Base-by-base conservation (phyloP, 2,113 vertebrate genomes). In the Ranitomeya variabilis region DNA sequence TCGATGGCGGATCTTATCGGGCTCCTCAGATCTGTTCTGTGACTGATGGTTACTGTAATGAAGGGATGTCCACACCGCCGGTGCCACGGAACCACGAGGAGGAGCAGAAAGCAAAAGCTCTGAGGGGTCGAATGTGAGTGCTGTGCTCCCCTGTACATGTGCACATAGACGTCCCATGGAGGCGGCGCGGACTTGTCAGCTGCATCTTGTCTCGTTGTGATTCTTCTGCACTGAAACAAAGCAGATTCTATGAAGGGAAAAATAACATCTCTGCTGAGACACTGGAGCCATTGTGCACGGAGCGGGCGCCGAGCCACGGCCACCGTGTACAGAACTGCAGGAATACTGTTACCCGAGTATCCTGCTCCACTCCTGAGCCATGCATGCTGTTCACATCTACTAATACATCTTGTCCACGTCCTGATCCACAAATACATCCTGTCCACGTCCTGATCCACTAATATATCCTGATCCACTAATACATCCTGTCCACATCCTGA, bases 101-200 rank as follows among this genome's bases (percentile, higher is more conserved):
- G 92, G 98, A 99, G 84, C 97, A 97, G 92, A 97, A 96, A 92
- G 97, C 97, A 91, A 99, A 99, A 93, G 98, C 98, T n/a, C 95
- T 99, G 92, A 95, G 97, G 89, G 97, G 97, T 90, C 96, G 97
- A 73, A 98, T 98, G 98, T 99, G 94, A 98, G 98, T 94, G 81
- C 3, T 23, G 23, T 60, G 5, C 66, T 0, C 19, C 54, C 77
- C 21, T 8, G 7, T 52, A n/a, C 77, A 12, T 19, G 8, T 79
- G 52, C 19, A 54, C 82, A 54, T 84, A 18, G 62, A 54, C 55
- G 64, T 4, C 7, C 67, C 66, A 71, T 57, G 7, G n/a, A 60
- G 15, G 54, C 5, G 18, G 14, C 16, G 54, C 74, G 69, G 83
- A 52, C 18, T 21, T 8, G 14, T 8, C 74, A 79, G 74, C 86